phyloP scores from a whole-genome alignment of 92 coral and sea anemone species.

The Epizoanthus scotinus region DNA sequence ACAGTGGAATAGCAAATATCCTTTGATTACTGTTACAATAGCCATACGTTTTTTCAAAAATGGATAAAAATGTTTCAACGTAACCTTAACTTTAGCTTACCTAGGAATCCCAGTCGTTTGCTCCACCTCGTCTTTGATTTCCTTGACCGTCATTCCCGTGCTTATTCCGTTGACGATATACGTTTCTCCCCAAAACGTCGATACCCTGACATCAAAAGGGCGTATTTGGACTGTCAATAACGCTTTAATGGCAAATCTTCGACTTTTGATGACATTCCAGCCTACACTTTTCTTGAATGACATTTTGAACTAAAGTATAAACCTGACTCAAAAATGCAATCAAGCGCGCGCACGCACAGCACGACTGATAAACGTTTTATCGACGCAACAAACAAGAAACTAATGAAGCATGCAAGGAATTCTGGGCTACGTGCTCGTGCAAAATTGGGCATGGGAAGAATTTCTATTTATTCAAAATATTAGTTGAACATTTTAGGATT shows the following conservation, averaged over 20 bases:
- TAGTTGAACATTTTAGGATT: too few species aligned
- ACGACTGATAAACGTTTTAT: too few species aligned
- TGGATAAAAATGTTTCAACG: too few species aligned
- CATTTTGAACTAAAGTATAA: background rate
- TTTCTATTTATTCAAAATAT: too few species aligned
- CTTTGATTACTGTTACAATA: too few species aligned
- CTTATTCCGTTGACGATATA: slow-evolving; percentile 5
- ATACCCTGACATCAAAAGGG: slow-evolving; percentile 7
- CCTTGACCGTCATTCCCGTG: background rate
- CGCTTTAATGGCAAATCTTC: background rate
- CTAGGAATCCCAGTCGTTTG: slow-evolving; percentile 29
- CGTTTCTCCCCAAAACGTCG: slow-evolving; percentile 25
- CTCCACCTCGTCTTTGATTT: slow-evolving; percentile 20
- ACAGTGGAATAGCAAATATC: too few species aligned
- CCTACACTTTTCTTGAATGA: background rate
- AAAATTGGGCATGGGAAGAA: too few species aligned
- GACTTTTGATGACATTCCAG: slow-evolving; percentile 4
- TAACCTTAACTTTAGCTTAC: slow-evolving; percentile 1
- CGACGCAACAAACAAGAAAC: too few species aligned
- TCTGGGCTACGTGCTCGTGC: too few species aligned
- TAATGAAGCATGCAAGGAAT: too few species aligned
- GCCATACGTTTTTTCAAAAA: too few species aligned
- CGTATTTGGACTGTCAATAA: background rate
- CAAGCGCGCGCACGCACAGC: background rate
- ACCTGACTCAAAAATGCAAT: background rate